Evolutionary conservation across 2,797 vertebrate genomes (phyloP).

Genomic region (Gallirallus australis): DNA sequence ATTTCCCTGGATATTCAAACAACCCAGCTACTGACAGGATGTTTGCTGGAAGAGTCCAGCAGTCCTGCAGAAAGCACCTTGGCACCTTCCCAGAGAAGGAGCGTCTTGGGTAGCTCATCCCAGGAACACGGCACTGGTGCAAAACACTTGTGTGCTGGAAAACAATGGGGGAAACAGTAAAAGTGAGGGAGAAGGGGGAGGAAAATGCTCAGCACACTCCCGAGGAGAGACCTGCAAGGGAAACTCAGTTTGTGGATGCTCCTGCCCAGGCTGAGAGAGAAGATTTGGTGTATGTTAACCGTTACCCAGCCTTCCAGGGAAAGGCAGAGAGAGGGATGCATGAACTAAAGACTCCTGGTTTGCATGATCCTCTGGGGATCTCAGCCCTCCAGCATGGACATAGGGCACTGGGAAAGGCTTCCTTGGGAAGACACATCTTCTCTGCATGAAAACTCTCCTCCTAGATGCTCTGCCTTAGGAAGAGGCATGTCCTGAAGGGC

Average conservation of each 20-base stretch:
- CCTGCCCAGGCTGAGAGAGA: not conserved
- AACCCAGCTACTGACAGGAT: constrained; percentile 21
- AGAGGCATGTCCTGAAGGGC: not conserved
- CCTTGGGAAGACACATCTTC: not conserved
- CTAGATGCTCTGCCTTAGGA: not conserved
- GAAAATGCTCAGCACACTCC: not conserved
- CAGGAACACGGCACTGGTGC: not conserved
- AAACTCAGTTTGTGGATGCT: not conserved
- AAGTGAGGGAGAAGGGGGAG: not conserved
- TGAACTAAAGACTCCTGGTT: not conserved
- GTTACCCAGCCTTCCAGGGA: not conserved
- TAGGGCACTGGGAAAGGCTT: not conserved
- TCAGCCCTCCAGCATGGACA: not conserved
- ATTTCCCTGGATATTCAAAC: constrained; percentile 14
- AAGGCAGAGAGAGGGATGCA: not conserved
- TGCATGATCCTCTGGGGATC: not conserved
- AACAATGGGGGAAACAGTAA: not conserved
- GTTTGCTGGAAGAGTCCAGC: not conserved
- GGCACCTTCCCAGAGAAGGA: not conserved
- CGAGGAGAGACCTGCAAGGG: not conserved
- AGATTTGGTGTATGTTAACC: not conserved
- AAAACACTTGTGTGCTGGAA: not conserved
- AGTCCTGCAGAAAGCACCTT: constrained; percentile 25
- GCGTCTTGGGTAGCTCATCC: not conserved
- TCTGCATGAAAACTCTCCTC: not conserved